Conservation (phyloP, 2,113 vertebrate genomes). For the Osmerus eperlanus region DNA sequence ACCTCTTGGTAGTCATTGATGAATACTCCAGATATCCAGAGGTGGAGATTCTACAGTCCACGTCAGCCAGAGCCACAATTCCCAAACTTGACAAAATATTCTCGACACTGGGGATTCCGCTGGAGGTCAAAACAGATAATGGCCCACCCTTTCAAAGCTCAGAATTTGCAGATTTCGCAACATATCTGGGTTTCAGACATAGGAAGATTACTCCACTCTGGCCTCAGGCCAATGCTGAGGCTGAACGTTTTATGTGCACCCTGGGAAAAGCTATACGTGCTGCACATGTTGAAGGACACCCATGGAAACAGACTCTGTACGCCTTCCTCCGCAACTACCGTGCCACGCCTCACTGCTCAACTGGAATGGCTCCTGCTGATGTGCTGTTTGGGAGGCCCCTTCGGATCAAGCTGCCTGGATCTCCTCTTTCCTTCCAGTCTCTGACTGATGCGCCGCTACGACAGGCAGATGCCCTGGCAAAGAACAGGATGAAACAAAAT, state of each 20-base stretch:
- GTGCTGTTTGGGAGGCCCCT: neutral
- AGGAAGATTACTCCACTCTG: neutral
- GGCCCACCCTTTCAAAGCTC: neutral
- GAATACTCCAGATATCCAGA: neutral
- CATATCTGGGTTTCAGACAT: neutral
- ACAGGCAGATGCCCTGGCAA: neutral
- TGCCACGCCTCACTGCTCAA: neutral
- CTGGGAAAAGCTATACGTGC: neutral
- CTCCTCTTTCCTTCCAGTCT: neutral
- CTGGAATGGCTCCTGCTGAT: neutral
- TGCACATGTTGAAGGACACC: neutral
- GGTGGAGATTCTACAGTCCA: neutral
- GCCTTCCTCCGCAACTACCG: neutral
- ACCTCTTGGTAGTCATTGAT: neutral
- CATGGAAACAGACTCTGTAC: neutral
- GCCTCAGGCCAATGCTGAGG: neutral
- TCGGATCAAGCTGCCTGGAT: neutral
- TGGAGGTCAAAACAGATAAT: neutral
- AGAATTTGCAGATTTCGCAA: neutral
- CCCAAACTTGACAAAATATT: neutral
- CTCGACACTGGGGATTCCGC: neutral
- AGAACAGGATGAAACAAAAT: neutral
- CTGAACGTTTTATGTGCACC: neutral
- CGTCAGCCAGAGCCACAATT: neutral
- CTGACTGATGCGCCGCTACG: neutral